Evolutionary conservation across 2,888 invertebrate genomes (phyloP).

Genomic region (Phytoseiulus persimilis): DNA sequence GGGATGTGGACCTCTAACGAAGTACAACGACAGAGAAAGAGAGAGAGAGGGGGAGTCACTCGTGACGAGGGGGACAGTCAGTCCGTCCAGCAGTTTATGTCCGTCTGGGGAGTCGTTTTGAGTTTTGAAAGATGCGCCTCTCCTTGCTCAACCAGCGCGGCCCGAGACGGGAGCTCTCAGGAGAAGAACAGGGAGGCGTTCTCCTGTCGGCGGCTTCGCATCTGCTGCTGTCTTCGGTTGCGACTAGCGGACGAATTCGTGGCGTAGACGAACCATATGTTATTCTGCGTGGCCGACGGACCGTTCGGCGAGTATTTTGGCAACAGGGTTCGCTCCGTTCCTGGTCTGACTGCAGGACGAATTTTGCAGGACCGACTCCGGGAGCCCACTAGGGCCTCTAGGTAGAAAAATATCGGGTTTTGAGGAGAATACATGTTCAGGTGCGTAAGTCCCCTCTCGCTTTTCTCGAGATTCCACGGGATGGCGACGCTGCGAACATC

Average conservation of each 20-base stretch:
- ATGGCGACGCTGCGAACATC: not conserved
- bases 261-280: not conserved
- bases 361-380: too few relatives aligned
- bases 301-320: not conserved
- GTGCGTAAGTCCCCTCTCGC: too few relatives aligned
- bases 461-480: not conserved
- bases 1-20: not conserved
- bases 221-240: not conserved
- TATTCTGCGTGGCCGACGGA: not conserved
- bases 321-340: not conserved
- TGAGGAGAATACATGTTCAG: too few relatives aligned
- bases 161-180: not conserved
- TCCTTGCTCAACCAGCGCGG: not conserved
- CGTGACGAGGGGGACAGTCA: too few relatives aligned
- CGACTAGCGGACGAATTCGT: not conserved
- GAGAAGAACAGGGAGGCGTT: not conserved
- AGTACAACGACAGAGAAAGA: not conserved
- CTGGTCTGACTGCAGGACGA: not conserved
- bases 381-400: too few relatives aligned
- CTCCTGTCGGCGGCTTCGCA: not conserved
- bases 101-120: slow-evolving; percentile 30
- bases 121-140: slow-evolving; percentile 30
- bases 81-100: slow-evolving; percentile 30
- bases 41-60: too few relatives aligned
- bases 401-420: too few relatives aligned